phyloP scores from a whole-genome alignment of 1,140 invertebrate genomes.

The Diachasmimorpha longicaudata region DNA sequence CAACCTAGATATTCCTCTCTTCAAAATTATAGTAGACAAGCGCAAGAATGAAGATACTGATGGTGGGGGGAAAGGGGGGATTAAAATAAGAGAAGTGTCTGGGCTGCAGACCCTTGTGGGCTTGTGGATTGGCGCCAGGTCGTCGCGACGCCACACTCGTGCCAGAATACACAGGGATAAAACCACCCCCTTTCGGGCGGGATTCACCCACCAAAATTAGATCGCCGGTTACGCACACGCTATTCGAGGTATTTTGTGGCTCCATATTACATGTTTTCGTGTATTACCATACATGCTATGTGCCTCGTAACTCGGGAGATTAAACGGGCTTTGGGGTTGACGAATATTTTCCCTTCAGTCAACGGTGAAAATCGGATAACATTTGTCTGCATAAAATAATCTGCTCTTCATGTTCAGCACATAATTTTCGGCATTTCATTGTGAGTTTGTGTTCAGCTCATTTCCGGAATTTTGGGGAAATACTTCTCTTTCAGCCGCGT shows the following conservation, averaged over 20 bases:
- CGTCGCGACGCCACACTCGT: constrained; percentile 44
- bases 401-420: no score
- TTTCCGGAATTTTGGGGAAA: no score
- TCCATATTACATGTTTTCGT: not conserved
- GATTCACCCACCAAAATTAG: constrained; percentile 16
- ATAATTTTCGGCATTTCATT: no score
- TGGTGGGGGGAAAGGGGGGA: constrained; percentile 13
- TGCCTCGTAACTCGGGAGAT: not conserved
- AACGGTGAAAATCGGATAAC: no score
- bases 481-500: no score
- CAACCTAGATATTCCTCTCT: not conserved
- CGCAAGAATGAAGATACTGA: not conserved
- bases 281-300: not conserved
- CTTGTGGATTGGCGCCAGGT: constrained; percentile 35
- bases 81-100: constrained; percentile 13
- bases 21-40: not conserved
- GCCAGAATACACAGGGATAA: constrained; percentile 18
- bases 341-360: not conserved
- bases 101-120: not conserved
- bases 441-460: no score
- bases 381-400: no score
- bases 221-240: constrained; percentile 8
- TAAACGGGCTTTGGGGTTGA: not conserved
- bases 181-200: constrained; percentile 24
- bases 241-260: not conserved